Conservation (phyloP, 2,797 vertebrate genomes). For the Oreochromis mossambicus region DNA sequence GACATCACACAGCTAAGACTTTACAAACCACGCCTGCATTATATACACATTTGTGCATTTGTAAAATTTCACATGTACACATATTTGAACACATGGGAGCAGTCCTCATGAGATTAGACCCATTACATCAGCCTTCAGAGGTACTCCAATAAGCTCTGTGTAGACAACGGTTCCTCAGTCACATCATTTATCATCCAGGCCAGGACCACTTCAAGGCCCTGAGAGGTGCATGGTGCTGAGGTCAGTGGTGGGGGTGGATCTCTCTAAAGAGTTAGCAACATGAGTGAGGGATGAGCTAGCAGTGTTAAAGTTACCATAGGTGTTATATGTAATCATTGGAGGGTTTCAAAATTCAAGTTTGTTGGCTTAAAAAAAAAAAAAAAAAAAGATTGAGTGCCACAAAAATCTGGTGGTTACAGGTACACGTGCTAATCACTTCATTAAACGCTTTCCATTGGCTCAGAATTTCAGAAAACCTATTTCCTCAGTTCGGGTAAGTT, state of each 20-base stretch:
- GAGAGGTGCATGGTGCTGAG: conserved; percentile 26
- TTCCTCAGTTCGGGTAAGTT: background rate
- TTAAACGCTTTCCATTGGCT: background rate
- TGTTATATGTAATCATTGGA: background rate
- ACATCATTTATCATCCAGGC: conserved; percentile 62
- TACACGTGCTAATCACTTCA: background rate
- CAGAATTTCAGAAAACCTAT: background rate
- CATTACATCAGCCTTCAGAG: conserved; percentile 24
- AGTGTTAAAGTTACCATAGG: background rate
- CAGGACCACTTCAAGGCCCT: conserved; percentile 49
- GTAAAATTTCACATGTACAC: conserved; percentile 1
- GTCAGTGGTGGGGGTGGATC: conserved; percentile 20
- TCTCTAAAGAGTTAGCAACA: background rate
- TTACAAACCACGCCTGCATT: background rate
- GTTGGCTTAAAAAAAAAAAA: background rate
- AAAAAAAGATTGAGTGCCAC: background rate
- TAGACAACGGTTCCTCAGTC: conserved; percentile 42
- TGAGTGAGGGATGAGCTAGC: background rate
- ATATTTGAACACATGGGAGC: background rate
- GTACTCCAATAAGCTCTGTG: conserved; percentile 55
- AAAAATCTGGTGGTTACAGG: background rate
- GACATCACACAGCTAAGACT: conserved; percentile 31
- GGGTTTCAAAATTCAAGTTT: background rate
- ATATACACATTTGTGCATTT: conserved; percentile 2
- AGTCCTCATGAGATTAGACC: conserved; percentile 15